phyloP scores from a whole-genome alignment of 2,888 invertebrate species.

The Acleris emargana region DNA sequence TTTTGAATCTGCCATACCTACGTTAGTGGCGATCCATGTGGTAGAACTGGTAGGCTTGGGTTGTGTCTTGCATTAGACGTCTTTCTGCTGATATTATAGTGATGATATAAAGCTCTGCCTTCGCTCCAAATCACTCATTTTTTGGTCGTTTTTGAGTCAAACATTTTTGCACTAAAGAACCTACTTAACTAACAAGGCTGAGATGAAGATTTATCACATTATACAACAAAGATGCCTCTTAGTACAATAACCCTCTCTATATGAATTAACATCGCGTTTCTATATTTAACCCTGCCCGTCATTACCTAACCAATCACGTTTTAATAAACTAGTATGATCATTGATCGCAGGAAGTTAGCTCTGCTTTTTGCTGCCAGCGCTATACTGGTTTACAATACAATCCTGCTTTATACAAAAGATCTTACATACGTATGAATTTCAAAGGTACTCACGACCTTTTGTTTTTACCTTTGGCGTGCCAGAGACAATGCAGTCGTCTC shows the following conservation, averaged over 20 bases:
- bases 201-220: too few relatives aligned
- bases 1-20: too few relatives aligned
- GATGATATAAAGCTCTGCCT: too few relatives aligned
- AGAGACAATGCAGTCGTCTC: constrained; percentile 42
- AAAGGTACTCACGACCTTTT: constrained; percentile 6
- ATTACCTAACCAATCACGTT: constrained; percentile 30
- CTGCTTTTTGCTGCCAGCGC: constrained; percentile 27
- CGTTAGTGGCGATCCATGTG: too few relatives aligned
- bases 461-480: not conserved
- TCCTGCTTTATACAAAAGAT: not conserved
- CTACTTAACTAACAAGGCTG: too few relatives aligned
- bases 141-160: too few relatives aligned
- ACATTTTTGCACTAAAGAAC: too few relatives aligned
- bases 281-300: constrained; percentile 5
- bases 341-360: constrained; percentile 25
- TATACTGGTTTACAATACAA: constrained; percentile 22
- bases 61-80: too few relatives aligned
- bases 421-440: not conserved
- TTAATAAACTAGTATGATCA: constrained; percentile 19
- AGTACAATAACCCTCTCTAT: not conserved
- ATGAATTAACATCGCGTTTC: not conserved
- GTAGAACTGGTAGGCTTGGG: too few relatives aligned
- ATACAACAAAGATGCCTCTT: not conserved
- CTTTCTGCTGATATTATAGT: too few relatives aligned
- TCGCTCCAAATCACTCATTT: too few relatives aligned